phyloP scores from a whole-genome alignment of 2,888 invertebrate species.

The Endomychus coccineus region DNA sequence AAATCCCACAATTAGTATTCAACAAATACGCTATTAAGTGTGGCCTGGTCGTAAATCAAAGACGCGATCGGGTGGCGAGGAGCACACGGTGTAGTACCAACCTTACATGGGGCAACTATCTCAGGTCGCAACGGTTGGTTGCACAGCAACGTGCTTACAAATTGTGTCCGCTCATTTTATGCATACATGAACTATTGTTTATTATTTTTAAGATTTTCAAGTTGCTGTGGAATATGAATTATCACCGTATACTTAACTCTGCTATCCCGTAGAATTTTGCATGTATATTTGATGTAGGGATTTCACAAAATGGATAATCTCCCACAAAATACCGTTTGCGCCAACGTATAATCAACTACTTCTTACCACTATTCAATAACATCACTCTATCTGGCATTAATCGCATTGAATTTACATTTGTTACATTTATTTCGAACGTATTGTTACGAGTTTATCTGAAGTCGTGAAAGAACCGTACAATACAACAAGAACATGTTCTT shows the following conservation, averaged over 20 bases:
- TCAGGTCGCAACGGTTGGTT: conserved; percentile 38
- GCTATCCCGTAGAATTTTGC: conserved; percentile 32
- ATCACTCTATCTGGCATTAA: conserved; percentile 11
- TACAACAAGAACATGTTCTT: no score
- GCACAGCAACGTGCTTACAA: conserved; percentile 36
- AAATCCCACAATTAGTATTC: conserved; percentile 34
- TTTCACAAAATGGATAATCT: conserved; percentile 14
- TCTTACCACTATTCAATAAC: conserved; percentile 10
- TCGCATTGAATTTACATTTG: no score
- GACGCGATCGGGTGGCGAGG: conserved; percentile 27
- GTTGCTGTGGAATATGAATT: conserved; percentile 36
- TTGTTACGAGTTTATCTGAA: no score
- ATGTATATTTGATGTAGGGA: conserved; percentile 21
- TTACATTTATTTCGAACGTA: no score
- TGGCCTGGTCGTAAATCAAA: conserved; percentile 7
- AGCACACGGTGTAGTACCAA: conserved; percentile 31
- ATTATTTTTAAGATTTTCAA: conserved; percentile 34
- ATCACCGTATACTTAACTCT: conserved; percentile 37
- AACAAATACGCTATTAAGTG: conserved; percentile 32
- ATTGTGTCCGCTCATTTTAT: conserved; percentile 39
- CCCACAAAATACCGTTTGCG: conserved; percentile 12
- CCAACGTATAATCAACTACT: conserved; percentile 13
- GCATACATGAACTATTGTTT: conserved; percentile 41
- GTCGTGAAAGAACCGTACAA: no score
- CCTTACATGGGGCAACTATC: conserved; percentile 38